Evolutionary conservation across 2,888 invertebrate genomes (phyloP), one percentile per base, ranked within the genome.

Genomic region (Herminia tarsipennalis): DNA sequence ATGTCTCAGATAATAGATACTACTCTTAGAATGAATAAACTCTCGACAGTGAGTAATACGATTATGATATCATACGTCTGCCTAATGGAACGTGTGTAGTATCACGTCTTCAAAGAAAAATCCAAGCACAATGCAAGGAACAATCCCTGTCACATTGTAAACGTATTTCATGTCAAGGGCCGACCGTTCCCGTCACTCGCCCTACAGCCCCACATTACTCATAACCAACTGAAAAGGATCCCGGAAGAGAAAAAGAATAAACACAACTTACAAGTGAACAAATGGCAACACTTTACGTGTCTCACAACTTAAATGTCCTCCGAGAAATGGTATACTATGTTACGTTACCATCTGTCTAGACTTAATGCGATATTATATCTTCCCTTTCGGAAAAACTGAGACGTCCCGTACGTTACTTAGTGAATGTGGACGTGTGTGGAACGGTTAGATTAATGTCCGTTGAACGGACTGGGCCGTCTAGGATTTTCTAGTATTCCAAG

Each of bases 261-360:
- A 84, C 83, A 85, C 78, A 83, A 82, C 79, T 82, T 81, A 78
- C 80, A 79, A 73, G 59, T 68, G 78, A 83, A 86, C 81, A 86
- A 86, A 88, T 86, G 79, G 80, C 70, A 79, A 83, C 87, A 85
- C 86, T 87, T 81, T 86, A 84, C 80, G 83, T 81, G 81, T 79
- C 81, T 78, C 82, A 80, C 83, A 84, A 85, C 81, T 83, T 83
- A 84, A 86, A 83, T 74, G 82, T 75, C 76, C 73, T 74, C 70
- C 60, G 74, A 77, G 79, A 83, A 80, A 83, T 83, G 81, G 81
- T 76, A 80, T 81, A 78, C 78, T 73, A 77, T 74, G 76, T 85
- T 86, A 83, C 82, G 86, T 79, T 74, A 57, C 81, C 81, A 85
- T 85, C 74, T 76, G 81, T 86, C 83, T 80, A 46, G 65, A 61